phyloP scores from a whole-genome alignment of 2,113 vertebrate genomes.

The Varanus salvator region DNA sequence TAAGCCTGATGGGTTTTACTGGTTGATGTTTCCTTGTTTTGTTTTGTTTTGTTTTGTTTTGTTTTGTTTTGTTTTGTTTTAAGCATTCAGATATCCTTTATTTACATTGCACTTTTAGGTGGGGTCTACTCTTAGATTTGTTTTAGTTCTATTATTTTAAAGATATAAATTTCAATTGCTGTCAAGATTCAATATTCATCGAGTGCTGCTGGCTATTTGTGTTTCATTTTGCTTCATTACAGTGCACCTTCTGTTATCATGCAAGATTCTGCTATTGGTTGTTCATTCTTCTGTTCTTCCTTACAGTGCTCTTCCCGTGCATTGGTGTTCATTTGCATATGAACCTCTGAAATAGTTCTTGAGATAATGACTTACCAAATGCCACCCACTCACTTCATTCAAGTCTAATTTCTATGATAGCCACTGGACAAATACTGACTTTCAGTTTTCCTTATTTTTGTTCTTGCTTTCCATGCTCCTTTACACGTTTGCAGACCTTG shows the following conservation, averaged over 20 bases:
- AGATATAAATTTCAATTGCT: neutral
- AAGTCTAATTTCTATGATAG: neutral
- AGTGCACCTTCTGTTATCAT: neutral
- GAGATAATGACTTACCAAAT: neutral
- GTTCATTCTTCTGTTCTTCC: too few species aligned
- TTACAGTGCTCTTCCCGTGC: neutral
- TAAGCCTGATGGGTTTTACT: neutral
- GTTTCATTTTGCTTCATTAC: neutral
- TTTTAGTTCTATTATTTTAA: neutral
- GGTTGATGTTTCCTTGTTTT: neutral
- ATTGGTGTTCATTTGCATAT: neutral
- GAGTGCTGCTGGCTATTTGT: too few species aligned
- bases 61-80: neutral
- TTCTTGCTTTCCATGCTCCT: neutral
- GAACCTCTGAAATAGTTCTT: neutral
- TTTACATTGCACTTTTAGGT: neutral
- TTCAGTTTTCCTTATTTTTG: neutral
- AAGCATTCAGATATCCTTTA: neutral
- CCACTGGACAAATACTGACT: neutral
- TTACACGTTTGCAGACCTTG: neutral
- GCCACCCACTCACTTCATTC: neutral
- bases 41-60: neutral
- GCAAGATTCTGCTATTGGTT: neutral
- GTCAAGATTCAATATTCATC: neutral
- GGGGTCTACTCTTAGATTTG: neutral